Base-by-base conservation (phyloP, 2,888 invertebrate species). In the Acrocyrtus sp. region DNA sequence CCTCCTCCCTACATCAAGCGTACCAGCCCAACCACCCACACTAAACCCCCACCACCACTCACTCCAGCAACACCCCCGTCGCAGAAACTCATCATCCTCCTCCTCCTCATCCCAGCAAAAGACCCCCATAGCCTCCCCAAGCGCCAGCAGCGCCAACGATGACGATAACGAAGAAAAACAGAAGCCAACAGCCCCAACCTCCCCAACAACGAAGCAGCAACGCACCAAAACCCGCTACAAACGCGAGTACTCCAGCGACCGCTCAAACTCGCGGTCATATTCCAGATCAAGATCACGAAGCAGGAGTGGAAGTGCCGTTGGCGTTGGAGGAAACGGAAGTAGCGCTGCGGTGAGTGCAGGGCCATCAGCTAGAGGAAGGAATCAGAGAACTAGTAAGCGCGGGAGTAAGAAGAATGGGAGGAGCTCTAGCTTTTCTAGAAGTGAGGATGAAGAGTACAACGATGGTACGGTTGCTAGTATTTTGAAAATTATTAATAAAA, bases 301-400 rank as follows among this genome's bases (percentile, higher is more conserved):
- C n/a, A 22, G 27, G 62, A 34, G 24, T n/a, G 57, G 29, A 34
- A 47, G 63, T 72, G 73, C 75, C 61, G 74, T 45, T 54, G 56
- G 21, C 47, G 50, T 22, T 57, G 48, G 50, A 56, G 50, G 39
- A 10, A 56, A 39, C 74, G 79, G 79, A 78, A 81, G 82, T 82
- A 82, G 82, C 82, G 82, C 81, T 81, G 83, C 82, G 81, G 81
- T 78, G 80, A 73, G 76, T 78, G 73, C 61, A 67, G 75, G 76
- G 69, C 66, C 62, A 67, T 48, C 45, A 12, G 8, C 45, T 45
- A n/a, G 12, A 15, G 45, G 45, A 17, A 17, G 45, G 8, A 45
- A 45, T 45, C 8, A 45, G 4, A 45, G 17, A 15, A 45, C 8
- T 45, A 45, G 17, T 45, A 45, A n/a, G 8, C 8, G n/a, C 45